Evolutionary conservation across 2,797 vertebrate species (phyloP), one percentile per base, ranked within the genome.

Genomic region (Anguilla pacifica): DNA sequence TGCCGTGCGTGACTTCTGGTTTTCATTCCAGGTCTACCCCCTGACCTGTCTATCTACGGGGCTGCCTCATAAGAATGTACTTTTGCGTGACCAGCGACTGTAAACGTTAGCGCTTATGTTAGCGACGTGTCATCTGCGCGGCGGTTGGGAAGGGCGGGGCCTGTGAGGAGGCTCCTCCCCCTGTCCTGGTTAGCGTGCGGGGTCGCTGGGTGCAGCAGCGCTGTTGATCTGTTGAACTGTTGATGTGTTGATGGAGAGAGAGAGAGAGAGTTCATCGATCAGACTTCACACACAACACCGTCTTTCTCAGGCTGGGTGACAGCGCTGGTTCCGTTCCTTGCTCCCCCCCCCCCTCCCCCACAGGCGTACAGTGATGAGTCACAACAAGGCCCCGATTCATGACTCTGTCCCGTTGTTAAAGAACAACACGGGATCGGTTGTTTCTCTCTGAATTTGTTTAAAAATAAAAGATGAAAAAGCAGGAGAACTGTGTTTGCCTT

Each of bases 141-240:
- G 70, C 31, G 2, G 11, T 9, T 10, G 51, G 6, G 51, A 51
- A 51, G 10, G 51, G 6, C 28, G 2, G 9, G 11, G 9, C 70
- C 28, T 2, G 10, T 72, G 25, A 72, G 67, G 9, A 72, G 9
- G 9, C 67, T 72, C n/a, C 25, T 72, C 67, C 67, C 13, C 28
- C 67, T 39, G 39, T 39, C 19, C 25, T 67, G 61, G 2, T 67
- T 57, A 57, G 55, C 10, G 6, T 57, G 10, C 17, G 3, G 59
- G 59, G 59, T 61, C 59, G 10, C 6, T 51, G 51, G 6, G 51
- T 51, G 51, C 10, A 51, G 51, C 6, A 51, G 51, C 6, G 3
- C 0, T 2, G 3, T n/a, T n/a, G n/a, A n/a, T n/a, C n/a, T n/a
- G n/a, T n/a, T 6, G 51, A 0, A 9, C 0, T 6, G 51, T 51